Conservation (phyloP, 2,113 vertebrate genomes). For the Malurus elegans region DNA sequence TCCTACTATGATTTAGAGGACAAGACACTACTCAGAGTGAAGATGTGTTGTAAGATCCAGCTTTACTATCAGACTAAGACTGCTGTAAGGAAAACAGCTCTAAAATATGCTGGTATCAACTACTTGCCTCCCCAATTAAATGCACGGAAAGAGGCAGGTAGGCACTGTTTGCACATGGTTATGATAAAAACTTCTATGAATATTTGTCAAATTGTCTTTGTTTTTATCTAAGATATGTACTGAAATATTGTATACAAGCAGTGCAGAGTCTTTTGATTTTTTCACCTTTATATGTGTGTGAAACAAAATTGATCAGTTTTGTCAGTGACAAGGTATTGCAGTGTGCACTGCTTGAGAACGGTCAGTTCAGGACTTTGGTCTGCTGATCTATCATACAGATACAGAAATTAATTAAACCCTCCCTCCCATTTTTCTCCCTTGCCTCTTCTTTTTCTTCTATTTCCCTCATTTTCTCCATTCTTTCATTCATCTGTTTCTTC, state of each 20-base stretch:
- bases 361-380: no score
- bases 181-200: not conserved
- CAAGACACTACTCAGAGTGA: not conserved
- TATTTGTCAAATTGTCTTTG: not conserved
- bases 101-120: not conserved
- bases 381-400: not conserved
- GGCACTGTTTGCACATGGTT: not conserved
- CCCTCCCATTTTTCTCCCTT: not conserved
- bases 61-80: not conserved
- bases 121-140: not conserved
- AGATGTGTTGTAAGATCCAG: not conserved
- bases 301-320: conserved; percentile 9
- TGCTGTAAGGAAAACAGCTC: not conserved
- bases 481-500: not conserved
- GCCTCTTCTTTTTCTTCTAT: not conserved
- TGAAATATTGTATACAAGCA: not conserved
- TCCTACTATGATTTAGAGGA: not conserved
- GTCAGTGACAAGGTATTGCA: not conserved
- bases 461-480: not conserved
- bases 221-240: not conserved
- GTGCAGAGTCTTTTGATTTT: not conserved
- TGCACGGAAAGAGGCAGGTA: not conserved
- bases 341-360: not conserved
- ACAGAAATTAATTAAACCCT: not conserved
- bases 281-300: not conserved